Conservation (phyloP, 2,888 invertebrate species). For the Plebejus argus region DNA sequence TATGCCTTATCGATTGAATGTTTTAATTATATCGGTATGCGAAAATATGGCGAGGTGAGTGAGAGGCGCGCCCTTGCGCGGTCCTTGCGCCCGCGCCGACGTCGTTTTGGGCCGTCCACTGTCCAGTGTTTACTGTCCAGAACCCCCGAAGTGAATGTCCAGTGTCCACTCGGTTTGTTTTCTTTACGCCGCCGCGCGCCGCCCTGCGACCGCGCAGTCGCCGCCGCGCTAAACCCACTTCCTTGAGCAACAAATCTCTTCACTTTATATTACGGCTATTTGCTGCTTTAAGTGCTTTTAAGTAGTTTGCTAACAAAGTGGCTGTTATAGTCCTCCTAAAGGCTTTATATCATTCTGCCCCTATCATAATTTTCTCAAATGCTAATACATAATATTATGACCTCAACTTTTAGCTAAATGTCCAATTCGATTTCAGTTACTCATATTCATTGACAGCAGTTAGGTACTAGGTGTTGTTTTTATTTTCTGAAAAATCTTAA, state of each 20-base stretch:
- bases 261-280: slow-evolving; percentile 6
- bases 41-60: slow-evolving; percentile 66
- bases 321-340: background rate
- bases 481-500: background rate
- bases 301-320: slow-evolving; percentile 19
- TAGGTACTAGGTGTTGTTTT: background rate
- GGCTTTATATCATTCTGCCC: background rate
- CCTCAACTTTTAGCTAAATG: no score
- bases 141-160: slow-evolving; percentile 67
- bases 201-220: slow-evolving; percentile 22
- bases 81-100: slow-evolving; percentile 63
- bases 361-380: background rate
- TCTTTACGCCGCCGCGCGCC: slow-evolving; percentile 26
- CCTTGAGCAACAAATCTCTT: slow-evolving; percentile 21
- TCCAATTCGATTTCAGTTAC: no score
- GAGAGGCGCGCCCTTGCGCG: slow-evolving; percentile 76
- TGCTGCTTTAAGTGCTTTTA: slow-evolving; percentile 16
- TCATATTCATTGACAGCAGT: no score
- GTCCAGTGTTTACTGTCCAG: slow-evolving; percentile 48
- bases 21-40: slow-evolving; percentile 63
- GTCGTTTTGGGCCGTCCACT: slow-evolving; percentile 56
- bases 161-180: slow-evolving; percentile 58
- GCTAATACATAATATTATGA: background rate
- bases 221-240: slow-evolving; percentile 22
- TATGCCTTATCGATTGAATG: slow-evolving; percentile 53